Percentiles rank a stretch among this genome's conserved stretches.
phyloP scores from a whole-genome alignment of 1,140 invertebrate genomes.

The Acromyrmex heyeri region DNA sequence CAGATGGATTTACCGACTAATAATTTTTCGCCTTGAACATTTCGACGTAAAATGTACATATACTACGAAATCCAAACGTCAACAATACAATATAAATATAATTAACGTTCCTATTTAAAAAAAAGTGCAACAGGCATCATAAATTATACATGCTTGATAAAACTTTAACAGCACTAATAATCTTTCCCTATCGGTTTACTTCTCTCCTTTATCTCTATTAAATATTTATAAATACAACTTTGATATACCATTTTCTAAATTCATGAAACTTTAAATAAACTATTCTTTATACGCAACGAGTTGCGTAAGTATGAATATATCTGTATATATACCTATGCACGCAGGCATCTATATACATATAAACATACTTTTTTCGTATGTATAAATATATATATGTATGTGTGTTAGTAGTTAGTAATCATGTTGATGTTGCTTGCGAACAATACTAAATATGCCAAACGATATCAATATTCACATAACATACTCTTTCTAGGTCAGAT shows the following conservation, averaged over 20 bases:
- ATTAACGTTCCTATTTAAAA: constrained; percentile 17
- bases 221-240: constrained; percentile 63
- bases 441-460: constrained; percentile 36
- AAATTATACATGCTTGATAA: constrained; percentile 40
- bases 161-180: constrained; percentile 38
- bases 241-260: constrained; percentile 65
- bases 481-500: constrained; percentile 21
- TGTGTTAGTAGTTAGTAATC: neutral
- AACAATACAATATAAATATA: constrained; percentile 16
- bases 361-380: constrained; percentile 38
- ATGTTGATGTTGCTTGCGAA: constrained; percentile 14
- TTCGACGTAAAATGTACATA: constrained; percentile 18
- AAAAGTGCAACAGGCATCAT: constrained; percentile 35
- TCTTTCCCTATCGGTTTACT: constrained; percentile 4
- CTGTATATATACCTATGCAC: constrained; percentile 34
- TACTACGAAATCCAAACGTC: constrained; percentile 22
- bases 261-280: constrained; percentile 55
- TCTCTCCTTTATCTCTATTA: constrained; percentile 41
- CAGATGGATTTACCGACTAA: constrained; percentile 12
- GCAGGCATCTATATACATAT: constrained; percentile 37
- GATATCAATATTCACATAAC: constrained; percentile 42
- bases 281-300: constrained; percentile 48
- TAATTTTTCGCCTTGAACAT: constrained; percentile 16
- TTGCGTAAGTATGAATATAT: constrained; percentile 51
- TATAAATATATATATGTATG: constrained; percentile 30